These are phyloP conservation scores for Buathra laborator DNA, from an alignment of 2,888 invertebrate species.

Conservation along the genomic window DNA sequence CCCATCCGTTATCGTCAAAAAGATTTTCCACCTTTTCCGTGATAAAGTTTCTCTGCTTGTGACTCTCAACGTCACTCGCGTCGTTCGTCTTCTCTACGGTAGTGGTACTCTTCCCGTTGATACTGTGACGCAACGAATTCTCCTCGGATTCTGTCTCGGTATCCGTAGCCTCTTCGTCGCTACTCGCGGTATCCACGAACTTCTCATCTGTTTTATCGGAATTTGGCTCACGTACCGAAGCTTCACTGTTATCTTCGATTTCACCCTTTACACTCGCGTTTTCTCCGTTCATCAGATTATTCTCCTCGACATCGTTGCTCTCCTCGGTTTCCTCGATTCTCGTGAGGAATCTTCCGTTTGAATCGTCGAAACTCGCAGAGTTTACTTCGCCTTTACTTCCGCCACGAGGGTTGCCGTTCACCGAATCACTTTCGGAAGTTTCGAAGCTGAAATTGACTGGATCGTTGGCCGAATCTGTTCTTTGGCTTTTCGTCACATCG, in stretches of 20 bases:
- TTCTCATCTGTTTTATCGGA: constrained; percentile 58
- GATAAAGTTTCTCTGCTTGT: constrained; percentile 37
- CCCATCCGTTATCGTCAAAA: constrained; percentile 83
- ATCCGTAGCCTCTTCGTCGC: constrained; percentile 31
- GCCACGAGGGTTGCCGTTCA: background rate
- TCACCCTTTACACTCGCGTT: constrained; percentile 37
- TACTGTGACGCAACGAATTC: constrained; percentile 24
- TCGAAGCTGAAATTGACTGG: background rate
- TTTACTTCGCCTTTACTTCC: background rate
- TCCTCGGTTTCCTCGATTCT: constrained; percentile 39
- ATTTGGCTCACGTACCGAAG: constrained; percentile 56
- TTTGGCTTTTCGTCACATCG: constrained; percentile 54
- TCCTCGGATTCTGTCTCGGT: constrained; percentile 17
- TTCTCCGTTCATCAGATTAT: constrained; percentile 48
- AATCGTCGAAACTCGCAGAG: background rate
- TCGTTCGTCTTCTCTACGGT: background rate
- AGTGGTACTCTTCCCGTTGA: background rate
- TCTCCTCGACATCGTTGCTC: constrained; percentile 15
- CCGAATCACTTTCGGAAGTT: background rate
- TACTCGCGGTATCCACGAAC: constrained; percentile 29
- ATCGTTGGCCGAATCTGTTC: constrained; percentile 68
- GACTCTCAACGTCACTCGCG: background rate
- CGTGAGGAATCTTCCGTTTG: constrained; percentile 31
- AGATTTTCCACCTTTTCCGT: constrained; percentile 75
- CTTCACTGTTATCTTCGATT: constrained; percentile 19